A percentile compares a stretch with the other conserved stretches of the same genome.
Evolutionary conservation across 2,113 vertebrate genomes (phyloP).

Genomic region (Hemibagrus wyckioides): DNA sequence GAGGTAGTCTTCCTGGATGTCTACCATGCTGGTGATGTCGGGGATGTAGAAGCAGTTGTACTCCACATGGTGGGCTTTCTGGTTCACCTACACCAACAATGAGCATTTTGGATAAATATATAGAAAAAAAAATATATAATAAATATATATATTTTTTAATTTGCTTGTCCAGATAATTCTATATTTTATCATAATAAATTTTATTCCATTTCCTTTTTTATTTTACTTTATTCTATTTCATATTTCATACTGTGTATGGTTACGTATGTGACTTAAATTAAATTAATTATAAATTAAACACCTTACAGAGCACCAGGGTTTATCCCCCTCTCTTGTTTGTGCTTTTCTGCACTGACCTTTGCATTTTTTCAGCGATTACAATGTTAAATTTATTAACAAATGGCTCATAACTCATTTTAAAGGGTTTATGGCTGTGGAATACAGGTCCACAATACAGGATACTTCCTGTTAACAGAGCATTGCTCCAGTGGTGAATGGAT

Average conservation of each 20-base stretch:
- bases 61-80: slow-evolving; percentile 88
- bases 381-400: background rate
- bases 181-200: too few species aligned
- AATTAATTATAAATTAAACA: too few species aligned
- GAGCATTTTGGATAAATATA: background rate
- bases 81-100: slow-evolving; percentile 81
- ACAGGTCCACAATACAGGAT: background rate
- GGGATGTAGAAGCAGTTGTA: slow-evolving; percentile 94
- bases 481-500: background rate
- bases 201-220: too few species aligned
- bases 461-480: background rate
- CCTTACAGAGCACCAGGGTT: background rate
- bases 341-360: background rate
- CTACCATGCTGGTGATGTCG: slow-evolving; percentile 90
- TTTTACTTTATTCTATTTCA: too few species aligned
- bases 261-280: too few species aligned
- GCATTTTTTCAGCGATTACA: background rate
- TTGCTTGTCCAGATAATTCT: too few species aligned
- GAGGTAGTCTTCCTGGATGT: slow-evolving; percentile 98
- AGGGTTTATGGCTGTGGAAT: background rate
- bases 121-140: too few species aligned
- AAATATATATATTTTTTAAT: too few species aligned
- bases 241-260: too few species aligned
- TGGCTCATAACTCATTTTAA: background rate
- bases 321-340: background rate